Evolutionary conservation across 2,113 vertebrate species (phyloP), one percentile per base, ranked within the genome.

Genomic region (Antechinus stuartii): DNA sequence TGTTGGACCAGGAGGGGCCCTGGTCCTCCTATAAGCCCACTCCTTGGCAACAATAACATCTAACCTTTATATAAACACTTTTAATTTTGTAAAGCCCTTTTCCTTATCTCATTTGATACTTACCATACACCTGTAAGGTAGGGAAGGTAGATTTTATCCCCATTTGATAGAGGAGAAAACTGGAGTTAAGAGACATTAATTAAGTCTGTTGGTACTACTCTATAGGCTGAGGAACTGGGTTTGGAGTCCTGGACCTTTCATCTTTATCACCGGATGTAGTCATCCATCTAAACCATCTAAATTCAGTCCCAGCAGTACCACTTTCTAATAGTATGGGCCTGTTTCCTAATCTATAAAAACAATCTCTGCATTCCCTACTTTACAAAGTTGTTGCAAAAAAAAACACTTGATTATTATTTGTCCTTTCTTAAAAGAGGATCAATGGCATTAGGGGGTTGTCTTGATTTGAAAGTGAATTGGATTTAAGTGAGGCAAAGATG

Each of bases 1-100:
- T 96, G 97, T 98, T 96, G 93, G 96, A 95, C 97, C 93, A 56
- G 96, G 93, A 95, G 93, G 49, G 95, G 95, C 95, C 95, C 92
- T 57, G 68, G 68, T 84, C 68, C 84, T 68, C 54, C 16, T 42
- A 42, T 42, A 50, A 96, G 90, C 95, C 94, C 95, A 94, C 96
- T 93, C 47, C 91, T 54, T 46, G 42, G 94, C 96, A 97, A 97
- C 96, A 90, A 97, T 30, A 96, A 91, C 95, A 89, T 50, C 95
- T 94, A 19, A 49, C 55, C 46, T 50, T 12, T 27, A 11, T 56
- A 61, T 93, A 95, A 96, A 95, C 97, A 97, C 91, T 54, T 84
- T 23, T 9, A 16, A 96, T 94, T 95, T 52, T 94, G 53, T 95
- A 92, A 61, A 76, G 68, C 35, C 16, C 7, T 42, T 16, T 76